phyloP scores from a whole-genome alignment of 2,797 vertebrate genomes.

The Hemitrygon akajei region DNA sequence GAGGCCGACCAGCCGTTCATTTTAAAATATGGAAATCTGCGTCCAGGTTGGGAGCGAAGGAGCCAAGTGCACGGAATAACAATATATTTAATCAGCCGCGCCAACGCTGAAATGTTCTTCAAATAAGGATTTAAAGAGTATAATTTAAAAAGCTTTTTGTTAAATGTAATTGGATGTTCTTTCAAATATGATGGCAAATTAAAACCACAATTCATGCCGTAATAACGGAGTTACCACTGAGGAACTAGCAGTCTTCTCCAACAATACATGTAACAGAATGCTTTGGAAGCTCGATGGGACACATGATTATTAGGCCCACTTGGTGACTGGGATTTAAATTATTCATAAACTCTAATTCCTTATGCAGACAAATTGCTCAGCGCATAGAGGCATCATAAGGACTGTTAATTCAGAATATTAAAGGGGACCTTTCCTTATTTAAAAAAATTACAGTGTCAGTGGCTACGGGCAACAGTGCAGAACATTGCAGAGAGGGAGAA shows the following conservation, averaged over 20 bases:
- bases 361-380: slow-evolving; percentile 45
- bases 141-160: slow-evolving; percentile 57
- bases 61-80: slow-evolving; percentile 51
- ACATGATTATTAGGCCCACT: slow-evolving; percentile 47
- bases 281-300: slow-evolving; percentile 46
- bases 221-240: slow-evolving; percentile 44
- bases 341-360: slow-evolving; percentile 49
- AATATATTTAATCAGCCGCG: slow-evolving; percentile 60
- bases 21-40: background rate
- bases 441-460: background rate
- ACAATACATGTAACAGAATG: slow-evolving; percentile 44
- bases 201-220: slow-evolving; percentile 57
- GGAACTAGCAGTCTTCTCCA: slow-evolving; percentile 50
- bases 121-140: slow-evolving; percentile 51
- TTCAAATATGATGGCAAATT: slow-evolving; percentile 60
- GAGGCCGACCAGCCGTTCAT: background rate
- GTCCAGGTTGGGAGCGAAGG: slow-evolving; percentile 44
- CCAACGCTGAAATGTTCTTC: slow-evolving; percentile 58
- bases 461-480: background rate
- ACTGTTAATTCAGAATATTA: slow-evolving; percentile 43
- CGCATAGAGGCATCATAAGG: slow-evolving; percentile 40
- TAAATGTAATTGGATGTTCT: slow-evolving; percentile 58
- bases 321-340: slow-evolving; percentile 50
- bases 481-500: background rate
- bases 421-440: background rate